These are phyloP conservation scores for Macroglossus sobrinus DNA, from an alignment of 2,113 vertebrate genomes.

Conservation along the genomic window DNA sequence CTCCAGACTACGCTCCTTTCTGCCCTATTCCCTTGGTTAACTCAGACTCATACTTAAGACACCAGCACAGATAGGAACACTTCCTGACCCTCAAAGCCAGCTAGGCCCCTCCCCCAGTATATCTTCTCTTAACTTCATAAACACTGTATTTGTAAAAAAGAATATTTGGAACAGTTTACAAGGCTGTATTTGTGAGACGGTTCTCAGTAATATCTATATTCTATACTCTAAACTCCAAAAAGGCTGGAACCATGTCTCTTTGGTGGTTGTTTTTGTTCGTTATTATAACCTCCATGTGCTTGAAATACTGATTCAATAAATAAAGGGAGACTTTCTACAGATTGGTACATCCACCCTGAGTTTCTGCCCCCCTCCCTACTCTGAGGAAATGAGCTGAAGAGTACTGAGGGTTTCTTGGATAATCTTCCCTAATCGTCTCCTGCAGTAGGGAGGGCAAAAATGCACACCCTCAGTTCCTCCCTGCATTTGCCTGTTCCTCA, in stretches of 20 bases:
- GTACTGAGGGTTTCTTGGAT: not conserved
- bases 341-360: not conserved
- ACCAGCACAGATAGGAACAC: not conserved
- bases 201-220: not conserved
- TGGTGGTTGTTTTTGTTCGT: not conserved
- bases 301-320: not conserved
- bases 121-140: not conserved
- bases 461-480: not conserved
- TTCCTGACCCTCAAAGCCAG: not conserved
- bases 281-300: not conserved
- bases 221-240: not conserved
- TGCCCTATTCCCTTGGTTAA: not conserved
- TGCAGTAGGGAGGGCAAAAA: not conserved
- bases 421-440: not conserved
- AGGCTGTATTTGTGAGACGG: not conserved
- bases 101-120: not conserved
- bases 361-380: not conserved
- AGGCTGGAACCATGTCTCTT: not conserved
- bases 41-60: not conserved
- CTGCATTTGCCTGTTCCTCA: not conserved
- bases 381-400: not conserved
- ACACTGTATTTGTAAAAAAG: not conserved
- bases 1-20: rapidly evolving
- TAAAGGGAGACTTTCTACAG: not conserved
- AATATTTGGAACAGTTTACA: not conserved